Base-by-base conservation (phyloP, 2,888 invertebrate species). In the Dendrolimus pini region DNA sequence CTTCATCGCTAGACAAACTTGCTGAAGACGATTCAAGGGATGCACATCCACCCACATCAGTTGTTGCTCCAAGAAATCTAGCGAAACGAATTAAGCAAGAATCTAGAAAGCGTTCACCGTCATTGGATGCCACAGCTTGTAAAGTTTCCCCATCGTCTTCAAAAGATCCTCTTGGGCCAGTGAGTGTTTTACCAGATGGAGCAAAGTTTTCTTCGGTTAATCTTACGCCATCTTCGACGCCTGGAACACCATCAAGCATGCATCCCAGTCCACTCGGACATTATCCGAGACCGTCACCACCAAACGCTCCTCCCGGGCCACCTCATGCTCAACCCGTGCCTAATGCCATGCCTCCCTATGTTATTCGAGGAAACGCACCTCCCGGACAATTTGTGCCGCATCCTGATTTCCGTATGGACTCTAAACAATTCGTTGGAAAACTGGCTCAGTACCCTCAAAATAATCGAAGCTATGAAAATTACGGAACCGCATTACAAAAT, bases 21-120 rank as follows among this genome's bases (percentile, higher is more conserved):
- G 94, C 93, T 18, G 95, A 95, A 80, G 95, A 95, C 61, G 95
- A 95, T 77, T 95, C 95, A 7, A 89, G 94, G 63, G 95, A 95
- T 61, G 95, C 94, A 41, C 94, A 94, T 67, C 94, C 94, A 62
- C 93, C 93, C 61, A 82, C 89, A n/a, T 84, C 92, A 18, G 90
- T 93, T 30, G 56, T 92, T 83, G 69, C 93, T 80, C 67, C 92
- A 78, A 76, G 90, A 86, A 76, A 80, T 80, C 64, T 92, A 83
- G 76, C 92, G 76, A 80, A 90, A 89, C 71, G 88, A 81, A 72
- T 92, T 84, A 81, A 92, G 85, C 84, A 85, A 83, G 77, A 93
- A 91, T 83, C 91, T 63, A 72, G 93, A 83, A 91, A 93, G 70
- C 91, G 91, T 59, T 93, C 93, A 12, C 93, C 93, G 2, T 92